Conservation (phyloP, 2,113 vertebrate species). For the Antechinus stuartii region DNA sequence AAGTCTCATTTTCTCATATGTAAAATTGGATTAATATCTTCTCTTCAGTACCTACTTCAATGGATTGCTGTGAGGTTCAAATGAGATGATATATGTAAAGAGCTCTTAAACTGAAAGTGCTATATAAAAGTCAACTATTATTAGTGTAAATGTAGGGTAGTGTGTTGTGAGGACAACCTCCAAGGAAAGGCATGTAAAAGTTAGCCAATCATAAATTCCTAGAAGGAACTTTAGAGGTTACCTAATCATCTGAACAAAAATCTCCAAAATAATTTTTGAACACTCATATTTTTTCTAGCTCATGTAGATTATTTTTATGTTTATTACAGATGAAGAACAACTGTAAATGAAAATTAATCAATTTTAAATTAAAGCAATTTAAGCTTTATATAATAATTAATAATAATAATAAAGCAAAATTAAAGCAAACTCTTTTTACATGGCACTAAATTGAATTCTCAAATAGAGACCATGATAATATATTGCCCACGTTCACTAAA, state of each 20-base stretch:
- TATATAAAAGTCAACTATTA: not conserved
- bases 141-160: not conserved
- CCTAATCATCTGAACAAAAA: not conserved
- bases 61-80: not conserved
- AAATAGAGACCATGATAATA: not conserved
- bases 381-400: too few species aligned
- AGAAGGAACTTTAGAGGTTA: not conserved
- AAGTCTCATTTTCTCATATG: not conserved
- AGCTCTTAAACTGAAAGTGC: not conserved
- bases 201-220: not conserved
- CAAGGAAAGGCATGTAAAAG: not conserved
- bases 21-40: not conserved
- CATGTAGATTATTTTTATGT: not conserved
- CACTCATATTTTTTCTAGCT: too few species aligned
- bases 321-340: not conserved
- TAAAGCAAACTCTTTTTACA: not conserved
- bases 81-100: not conserved
- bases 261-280: not conserved
- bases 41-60: not conserved
- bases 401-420: too few species aligned
- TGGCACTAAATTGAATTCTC: not conserved
- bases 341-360: too few species aligned
- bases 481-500: not conserved
- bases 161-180: not conserved
- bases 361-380: too few species aligned